Evolutionary conservation across 92 coral and sea anemone genomes (phyloP).

Genomic region (Siderastrea radians): DNA sequence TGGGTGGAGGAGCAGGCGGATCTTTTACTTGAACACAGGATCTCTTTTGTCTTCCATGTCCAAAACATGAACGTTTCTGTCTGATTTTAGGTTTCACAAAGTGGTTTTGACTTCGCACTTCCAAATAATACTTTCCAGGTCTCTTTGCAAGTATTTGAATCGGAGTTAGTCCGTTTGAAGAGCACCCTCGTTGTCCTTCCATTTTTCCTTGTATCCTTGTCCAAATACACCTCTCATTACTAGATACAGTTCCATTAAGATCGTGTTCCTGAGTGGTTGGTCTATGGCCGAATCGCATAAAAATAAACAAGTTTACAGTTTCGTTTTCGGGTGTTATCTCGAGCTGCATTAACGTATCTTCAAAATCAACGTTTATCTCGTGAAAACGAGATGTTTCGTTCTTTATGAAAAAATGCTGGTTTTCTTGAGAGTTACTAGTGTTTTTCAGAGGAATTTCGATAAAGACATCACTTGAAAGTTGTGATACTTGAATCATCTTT

Average conservation of each 20-base stretch:
- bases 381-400: conserved; percentile 36
- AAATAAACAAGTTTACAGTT: conserved; percentile 5
- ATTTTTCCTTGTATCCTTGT: background rate
- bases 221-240: conserved; percentile 1
- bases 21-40: conserved; percentile 53
- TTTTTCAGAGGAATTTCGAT: conserved; percentile 40
- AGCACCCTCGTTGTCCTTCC: background rate
- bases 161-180: background rate
- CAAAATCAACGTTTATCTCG: conserved; percentile 18
- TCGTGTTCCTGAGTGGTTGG: conserved; percentile 53
- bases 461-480: conserved; percentile 34
- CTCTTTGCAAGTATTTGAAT: conserved; percentile 13
- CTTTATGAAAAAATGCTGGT: background rate
- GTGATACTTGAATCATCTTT: conserved; percentile 3
- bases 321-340: conserved; percentile 37
- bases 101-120: background rate
- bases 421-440: background rate
- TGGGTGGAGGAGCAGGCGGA: conserved; percentile 37
- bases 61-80: conserved; percentile 52
- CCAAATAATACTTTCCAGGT: conserved; percentile 56
- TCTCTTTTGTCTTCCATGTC: conserved; percentile 33
- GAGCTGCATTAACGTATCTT: conserved; percentile 26
- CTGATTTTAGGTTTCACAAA: conserved; percentile 5
- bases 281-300: conserved; percentile 8
- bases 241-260: conserved; percentile 1